These are phyloP conservation scores for Chauna torquata DNA, from an alignment of 2,113 vertebrate genomes.

Conservation along the genomic window DNA sequence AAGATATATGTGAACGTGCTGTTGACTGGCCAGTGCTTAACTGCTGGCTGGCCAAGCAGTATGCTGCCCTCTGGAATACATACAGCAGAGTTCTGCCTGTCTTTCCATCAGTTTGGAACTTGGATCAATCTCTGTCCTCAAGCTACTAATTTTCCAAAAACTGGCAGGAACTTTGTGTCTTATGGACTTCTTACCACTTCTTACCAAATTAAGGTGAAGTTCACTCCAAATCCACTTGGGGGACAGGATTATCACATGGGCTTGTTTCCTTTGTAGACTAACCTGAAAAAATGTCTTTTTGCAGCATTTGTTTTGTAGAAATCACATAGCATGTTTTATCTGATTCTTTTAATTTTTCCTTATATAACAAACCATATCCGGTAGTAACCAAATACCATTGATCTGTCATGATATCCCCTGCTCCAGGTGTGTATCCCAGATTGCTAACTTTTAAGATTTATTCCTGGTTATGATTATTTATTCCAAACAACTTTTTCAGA, in stretches of 20 bases:
- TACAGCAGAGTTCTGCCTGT: neutral
- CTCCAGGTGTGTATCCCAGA: neutral
- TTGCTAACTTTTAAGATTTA: neutral
- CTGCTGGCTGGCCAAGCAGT: neutral
- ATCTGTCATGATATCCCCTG: rapidly evolving
- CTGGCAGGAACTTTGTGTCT: neutral
- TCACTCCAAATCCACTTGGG: neutral
- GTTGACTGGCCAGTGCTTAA: neutral
- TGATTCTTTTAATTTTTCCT: neutral
- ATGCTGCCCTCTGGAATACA: rapidly evolving
- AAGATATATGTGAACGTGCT: neutral
- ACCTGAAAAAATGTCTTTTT: neutral
- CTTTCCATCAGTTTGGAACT: neutral
- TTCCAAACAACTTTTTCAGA: neutral
- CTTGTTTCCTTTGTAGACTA: neutral
- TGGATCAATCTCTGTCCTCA: neutral
- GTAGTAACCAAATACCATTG: neutral
- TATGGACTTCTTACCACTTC: neutral
- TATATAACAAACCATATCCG: neutral
- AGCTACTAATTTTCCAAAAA: neutral
- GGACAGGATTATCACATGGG: neutral
- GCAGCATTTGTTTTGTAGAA: neutral
- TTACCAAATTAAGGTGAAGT: neutral
- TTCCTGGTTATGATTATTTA: neutral
- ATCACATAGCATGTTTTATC: rapidly evolving